Percentiles rank a stretch among this genome's conserved stretches.
phyloP scores from a whole-genome alignment of 2,888 invertebrate genomes.

The Mesorhabditis spiculigera region DNA sequence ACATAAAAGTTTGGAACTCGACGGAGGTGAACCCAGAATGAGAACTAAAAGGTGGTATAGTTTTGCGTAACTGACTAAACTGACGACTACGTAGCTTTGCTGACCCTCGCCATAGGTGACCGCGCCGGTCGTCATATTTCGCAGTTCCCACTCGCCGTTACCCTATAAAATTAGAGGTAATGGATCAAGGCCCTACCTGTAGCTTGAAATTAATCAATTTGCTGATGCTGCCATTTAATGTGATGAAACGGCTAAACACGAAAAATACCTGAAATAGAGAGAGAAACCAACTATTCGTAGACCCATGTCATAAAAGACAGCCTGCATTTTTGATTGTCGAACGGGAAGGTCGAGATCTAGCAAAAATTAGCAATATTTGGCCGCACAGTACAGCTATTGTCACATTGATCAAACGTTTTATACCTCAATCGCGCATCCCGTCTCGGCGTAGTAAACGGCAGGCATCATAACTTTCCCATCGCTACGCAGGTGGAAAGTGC shows the following conservation, averaged over 20 bases:
- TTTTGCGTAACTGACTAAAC: too few relatives aligned
- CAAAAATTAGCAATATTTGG: background rate
- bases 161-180: background rate
- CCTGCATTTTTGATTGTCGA: background rate
- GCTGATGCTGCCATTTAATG: background rate
- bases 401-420: too few relatives aligned
- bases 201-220: background rate
- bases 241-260: background rate
- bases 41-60: background rate
- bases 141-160: background rate
- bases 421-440: background rate
- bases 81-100: too few relatives aligned
- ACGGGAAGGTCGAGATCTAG: background rate
- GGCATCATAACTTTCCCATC: background rate
- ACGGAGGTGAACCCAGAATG: background rate
- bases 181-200: background rate
- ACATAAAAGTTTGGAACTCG: slow-evolving; percentile 4
- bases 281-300: background rate
- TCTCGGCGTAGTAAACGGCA: background rate
- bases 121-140: background rate
- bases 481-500: background rate
- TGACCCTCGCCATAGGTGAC: background rate
- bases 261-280: background rate
- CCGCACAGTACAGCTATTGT: background rate
- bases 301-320: background rate